phyloP scores from a whole-genome alignment of 2,113 vertebrate species.

The Athene noctua region DNA sequence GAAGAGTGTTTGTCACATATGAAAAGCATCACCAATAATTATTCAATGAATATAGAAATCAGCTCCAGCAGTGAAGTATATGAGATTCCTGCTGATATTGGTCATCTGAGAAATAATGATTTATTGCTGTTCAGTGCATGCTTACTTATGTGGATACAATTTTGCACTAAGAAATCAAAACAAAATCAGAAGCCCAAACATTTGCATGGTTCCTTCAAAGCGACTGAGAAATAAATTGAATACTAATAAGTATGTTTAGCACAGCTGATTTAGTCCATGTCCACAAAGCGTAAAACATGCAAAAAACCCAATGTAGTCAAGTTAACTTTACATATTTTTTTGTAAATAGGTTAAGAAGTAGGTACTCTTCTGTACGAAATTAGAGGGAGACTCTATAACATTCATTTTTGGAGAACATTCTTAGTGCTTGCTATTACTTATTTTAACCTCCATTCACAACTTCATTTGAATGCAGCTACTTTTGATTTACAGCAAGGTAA shows the following conservation, averaged over 20 bases:
- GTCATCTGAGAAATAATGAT: slow-evolving; percentile 81
- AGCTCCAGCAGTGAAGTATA: slow-evolving; percentile 74
- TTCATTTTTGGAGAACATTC: background rate
- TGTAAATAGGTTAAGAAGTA: background rate
- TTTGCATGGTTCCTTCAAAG: slow-evolving; percentile 56
- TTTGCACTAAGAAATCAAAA: slow-evolving; percentile 72
- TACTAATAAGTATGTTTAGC: slow-evolving; percentile 60
- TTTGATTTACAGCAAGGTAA: background rate
- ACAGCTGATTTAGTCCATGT: slow-evolving; percentile 49
- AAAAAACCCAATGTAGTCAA: background rate
- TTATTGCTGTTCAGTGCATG: slow-evolving; percentile 72
- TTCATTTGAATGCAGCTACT: background rate
- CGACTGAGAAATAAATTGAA: slow-evolving; percentile 63
- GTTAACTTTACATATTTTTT: background rate
- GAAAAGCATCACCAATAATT: slow-evolving; percentile 76
- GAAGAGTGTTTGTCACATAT: slow-evolving; percentile 65
- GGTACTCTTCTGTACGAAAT: background rate
- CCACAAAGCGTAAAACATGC: slow-evolving; percentile 34
- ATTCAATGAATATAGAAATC: slow-evolving; percentile 80
- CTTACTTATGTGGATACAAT: slow-evolving; percentile 69
- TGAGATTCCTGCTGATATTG: slow-evolving; percentile 76
- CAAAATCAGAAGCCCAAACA: slow-evolving; percentile 62
- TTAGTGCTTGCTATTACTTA: background rate
- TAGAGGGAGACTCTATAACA: background rate
- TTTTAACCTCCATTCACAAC: background rate